A percentile compares a stretch with the other conserved stretches of the same genome.
Conservation (phyloP, 2,888 invertebrate genomes). For the Acronicta leporina region DNA sequence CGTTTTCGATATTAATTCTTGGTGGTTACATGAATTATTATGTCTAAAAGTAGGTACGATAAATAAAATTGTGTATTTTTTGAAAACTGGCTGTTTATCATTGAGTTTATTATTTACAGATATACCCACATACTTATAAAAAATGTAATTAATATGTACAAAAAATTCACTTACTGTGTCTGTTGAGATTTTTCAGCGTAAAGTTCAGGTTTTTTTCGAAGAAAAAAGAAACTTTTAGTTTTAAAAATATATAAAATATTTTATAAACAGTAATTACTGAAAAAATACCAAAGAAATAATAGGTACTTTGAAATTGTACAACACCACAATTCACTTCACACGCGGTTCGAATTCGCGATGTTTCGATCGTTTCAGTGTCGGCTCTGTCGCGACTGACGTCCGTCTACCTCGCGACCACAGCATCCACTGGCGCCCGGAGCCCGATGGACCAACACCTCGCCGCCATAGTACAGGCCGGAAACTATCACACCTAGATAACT, state of each 20-base stretch:
- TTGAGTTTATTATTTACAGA: no score
- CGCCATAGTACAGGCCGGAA: constrained; percentile 27
- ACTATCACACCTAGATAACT: constrained; percentile 17
- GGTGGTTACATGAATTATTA: no score
- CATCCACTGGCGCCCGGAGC: constrained; percentile 48
- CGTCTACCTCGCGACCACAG: constrained; percentile 40
- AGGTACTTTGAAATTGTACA: neutral
- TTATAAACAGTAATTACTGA: neutral
- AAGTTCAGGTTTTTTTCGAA: constrained; percentile 3
- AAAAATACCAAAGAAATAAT: no score
- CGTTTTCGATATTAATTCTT: no score
- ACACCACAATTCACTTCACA: constrained; percentile 37
- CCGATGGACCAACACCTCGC: constrained; percentile 46
- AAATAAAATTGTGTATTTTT: no score
- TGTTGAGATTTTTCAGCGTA: neutral
- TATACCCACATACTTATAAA: no score
- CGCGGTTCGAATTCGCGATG: constrained; percentile 26
- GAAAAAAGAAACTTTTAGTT: neutral
- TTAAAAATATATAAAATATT: neutral
- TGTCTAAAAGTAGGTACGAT: no score
- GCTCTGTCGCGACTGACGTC: constrained; percentile 25
- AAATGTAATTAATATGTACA: neutral
- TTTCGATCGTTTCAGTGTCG: neutral
- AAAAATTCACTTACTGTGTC: constrained; percentile 25
- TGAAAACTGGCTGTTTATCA: no score